phyloP scores from a whole-genome alignment of 2,113 vertebrate genomes.

The Seriola dumerili region DNA sequence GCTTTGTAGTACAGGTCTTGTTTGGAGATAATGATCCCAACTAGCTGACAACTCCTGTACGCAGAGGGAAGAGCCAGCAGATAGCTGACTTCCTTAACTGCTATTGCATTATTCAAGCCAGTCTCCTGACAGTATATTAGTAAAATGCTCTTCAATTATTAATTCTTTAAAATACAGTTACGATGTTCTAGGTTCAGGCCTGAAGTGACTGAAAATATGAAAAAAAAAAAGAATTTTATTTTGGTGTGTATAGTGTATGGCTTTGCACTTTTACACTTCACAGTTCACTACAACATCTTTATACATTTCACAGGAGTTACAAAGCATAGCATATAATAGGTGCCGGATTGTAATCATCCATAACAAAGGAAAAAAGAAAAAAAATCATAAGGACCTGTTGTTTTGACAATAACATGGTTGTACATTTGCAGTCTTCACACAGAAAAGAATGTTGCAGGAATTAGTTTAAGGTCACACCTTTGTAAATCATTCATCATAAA shows the following conservation, averaged over 20 bases:
- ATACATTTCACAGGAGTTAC: not conserved
- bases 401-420: not conserved
- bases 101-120: conserved; percentile 40
- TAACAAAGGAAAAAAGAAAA: not conserved
- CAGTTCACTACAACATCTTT: not conserved
- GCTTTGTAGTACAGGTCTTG: conserved; percentile 54
- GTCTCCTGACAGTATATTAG: conserved; percentile 23
- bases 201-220: not conserved
- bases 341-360: not conserved
- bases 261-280: not conserved
- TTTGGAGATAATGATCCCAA: conserved; percentile 68
- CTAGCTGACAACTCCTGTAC: conserved; percentile 56
- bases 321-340: not conserved
- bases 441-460: not conserved
- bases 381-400: not conserved
- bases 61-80: conserved; percentile 23
- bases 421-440: not conserved
- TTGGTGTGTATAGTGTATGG: not conserved
- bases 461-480: conserved; percentile 15
- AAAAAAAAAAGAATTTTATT: too few relatives aligned
- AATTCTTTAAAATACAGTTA: conserved; percentile 4
- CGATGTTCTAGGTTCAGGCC: not conserved
- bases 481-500: conserved; percentile 9
- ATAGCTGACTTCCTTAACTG: conserved; percentile 37
- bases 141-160: conserved; percentile 21